Base-by-base conservation (phyloP, 2,113 vertebrate genomes). In the Sterna hirundo region DNA sequence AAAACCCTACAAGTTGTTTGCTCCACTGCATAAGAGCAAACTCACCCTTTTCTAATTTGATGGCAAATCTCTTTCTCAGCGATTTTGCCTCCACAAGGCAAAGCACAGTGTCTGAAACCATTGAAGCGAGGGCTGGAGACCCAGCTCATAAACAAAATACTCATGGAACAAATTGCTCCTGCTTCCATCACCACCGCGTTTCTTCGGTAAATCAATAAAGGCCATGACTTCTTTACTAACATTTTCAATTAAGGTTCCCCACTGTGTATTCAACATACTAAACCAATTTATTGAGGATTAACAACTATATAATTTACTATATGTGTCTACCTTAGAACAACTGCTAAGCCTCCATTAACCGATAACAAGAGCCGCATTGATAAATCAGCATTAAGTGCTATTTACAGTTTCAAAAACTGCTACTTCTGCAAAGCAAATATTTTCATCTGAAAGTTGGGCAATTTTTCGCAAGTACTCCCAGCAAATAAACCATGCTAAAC, bases 191-290 rank as follows among this genome's bases (percentile, higher is more conserved):
- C 58, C 5, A 17, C 86, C 49, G 36, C 30, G 11, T 85, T 86
- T 83, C 94, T 83, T 60, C 13, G 1, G 32, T 44, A 83, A 90
- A 96, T 97, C 96, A 90, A 96, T 95, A 94, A 55, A 86, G 93
- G 93, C 70, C 93, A 47, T n/a, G 89, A 91, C 82, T 96, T 80
- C 82, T 91, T 77, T n/a, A 86, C 71, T 94, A 91, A 93, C 29
- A 88, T 88, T 93, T 95, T 94, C 93, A 97, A 93, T 96, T 96
- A 97, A 64, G 60, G 55, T 10, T 93, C 84, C 86, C 95, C 8
- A 36, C 68, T 88, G 96, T 85, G 86, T 93, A 96, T 88, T 96
- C 87, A 96, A 90, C 62, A 78, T 60, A 80, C 66, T 90, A 96
- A 91, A 60, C 68, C 71, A 81, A 90, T 97, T 96, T 95, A 93